Conservation (phyloP, 2,113 vertebrate genomes). For the Spea bombifrons region DNA sequence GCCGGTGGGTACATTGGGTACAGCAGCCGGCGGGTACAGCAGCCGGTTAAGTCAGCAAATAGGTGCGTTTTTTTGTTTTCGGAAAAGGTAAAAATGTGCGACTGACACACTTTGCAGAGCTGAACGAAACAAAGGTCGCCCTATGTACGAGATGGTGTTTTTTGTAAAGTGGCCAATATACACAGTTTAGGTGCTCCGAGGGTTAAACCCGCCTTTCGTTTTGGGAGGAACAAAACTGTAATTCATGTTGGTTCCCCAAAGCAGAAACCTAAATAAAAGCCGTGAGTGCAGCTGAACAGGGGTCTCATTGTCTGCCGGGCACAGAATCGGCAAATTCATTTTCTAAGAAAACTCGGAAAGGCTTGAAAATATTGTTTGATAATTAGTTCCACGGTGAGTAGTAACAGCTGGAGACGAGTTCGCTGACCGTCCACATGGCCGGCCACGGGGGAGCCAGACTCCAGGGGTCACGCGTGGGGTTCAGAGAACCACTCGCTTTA, state of each 20-base stretch:
- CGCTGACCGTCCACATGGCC: background rate
- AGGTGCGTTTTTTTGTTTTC: background rate
- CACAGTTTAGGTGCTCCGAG: slow-evolving; percentile 13
- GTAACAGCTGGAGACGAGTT: too few species aligned
- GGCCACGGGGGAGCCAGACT: background rate
- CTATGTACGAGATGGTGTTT: slow-evolving; percentile 5
- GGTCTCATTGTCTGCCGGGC: slow-evolving; percentile 13
- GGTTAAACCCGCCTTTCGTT: slow-evolving; percentile 25
- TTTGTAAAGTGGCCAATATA: slow-evolving; percentile 10
- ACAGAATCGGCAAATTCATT: background rate
- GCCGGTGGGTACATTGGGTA: too few species aligned
- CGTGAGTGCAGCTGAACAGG: background rate
- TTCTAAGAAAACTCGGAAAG: slow-evolving; percentile 7
- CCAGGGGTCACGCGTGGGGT: too few species aligned
- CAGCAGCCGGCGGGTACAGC: too few species aligned
- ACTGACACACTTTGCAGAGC: background rate
- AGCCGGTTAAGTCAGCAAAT: too few species aligned
- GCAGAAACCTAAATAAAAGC: slow-evolving; percentile 7
- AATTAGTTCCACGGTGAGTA: background rate
- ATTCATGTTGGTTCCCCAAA: slow-evolving; percentile 23
- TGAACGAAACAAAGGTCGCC: slow-evolving; percentile 19
- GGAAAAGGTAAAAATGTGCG: slow-evolving; percentile 2
- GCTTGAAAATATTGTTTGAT: background rate
- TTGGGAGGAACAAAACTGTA: slow-evolving; percentile 17
- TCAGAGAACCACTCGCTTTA: too few species aligned